Evolutionary conservation across 2,113 vertebrate genomes (phyloP), one percentile per base, ranked within the genome.

Genomic region (Oncorhynchus gorbuscha): DNA sequence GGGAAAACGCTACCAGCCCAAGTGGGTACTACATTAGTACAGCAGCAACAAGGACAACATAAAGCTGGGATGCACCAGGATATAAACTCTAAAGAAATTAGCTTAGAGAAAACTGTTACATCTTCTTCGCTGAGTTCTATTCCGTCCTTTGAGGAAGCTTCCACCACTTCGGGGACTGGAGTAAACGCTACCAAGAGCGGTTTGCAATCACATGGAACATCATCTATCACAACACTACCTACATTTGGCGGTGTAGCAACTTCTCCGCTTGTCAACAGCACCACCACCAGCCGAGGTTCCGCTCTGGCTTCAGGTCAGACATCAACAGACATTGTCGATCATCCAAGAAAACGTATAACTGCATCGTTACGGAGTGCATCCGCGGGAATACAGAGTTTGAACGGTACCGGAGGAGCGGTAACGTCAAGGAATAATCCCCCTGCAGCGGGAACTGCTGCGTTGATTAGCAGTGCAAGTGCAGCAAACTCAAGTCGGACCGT

Each of bases 41-140:
- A 93, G 89, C 91, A 94, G 92, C 92, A 94, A 92, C 92, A 89
- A 89, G 91, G 91, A 88, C 89, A 89, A 24, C 90, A 88, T 81
- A 92, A 92, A 88, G 85, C 92, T 30, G 85, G 87, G 70, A 83
- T 89, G 85, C 91, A 64, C 74, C 86, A 82, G 84, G 89, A 93
- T 81, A 78, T 87, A 61, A 90, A 91, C 84, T 89, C 86, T 24
- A 92, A 91, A 75, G 87, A 88, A 77, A 81, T 68, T 39, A 85
- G 83, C 83, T 76, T 83, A 74, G 90, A 90, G 58, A 90, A 86
- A 87, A 80, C 74, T 84, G 83, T 89, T 72, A 84, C 86, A 18
- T 79, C 89, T 48, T 80, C 86, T 11, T 67, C 88, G 11, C 79
- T 67, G 74, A 84, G 79, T 77, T 86, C 89, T 6, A 49, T 79